A percentile compares a stretch with the other conserved stretches of the same genome.
Evolutionary conservation across 2,797 vertebrate species (phyloP).

Genomic region (Pangasius larnaudii): DNA sequence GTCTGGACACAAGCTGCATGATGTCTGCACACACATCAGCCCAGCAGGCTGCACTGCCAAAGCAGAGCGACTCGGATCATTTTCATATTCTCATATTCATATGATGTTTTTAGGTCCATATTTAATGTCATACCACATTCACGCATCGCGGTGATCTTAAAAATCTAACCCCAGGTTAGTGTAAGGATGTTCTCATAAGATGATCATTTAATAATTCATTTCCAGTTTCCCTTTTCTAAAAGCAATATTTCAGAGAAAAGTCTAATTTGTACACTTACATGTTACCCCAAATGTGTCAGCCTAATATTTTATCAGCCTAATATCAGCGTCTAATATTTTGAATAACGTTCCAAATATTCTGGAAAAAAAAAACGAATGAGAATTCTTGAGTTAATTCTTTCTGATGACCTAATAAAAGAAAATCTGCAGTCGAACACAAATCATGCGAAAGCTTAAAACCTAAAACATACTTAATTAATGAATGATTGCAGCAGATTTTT

Average conservation of each 20-base stretch:
- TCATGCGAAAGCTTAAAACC: background rate
- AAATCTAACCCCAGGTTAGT: background rate
- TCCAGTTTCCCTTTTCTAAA: background rate
- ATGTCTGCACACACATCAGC: slow-evolving; percentile 60
- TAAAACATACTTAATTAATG: background rate
- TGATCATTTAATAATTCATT: background rate
- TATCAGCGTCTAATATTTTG: background rate
- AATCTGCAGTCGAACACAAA: background rate
- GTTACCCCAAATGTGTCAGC: background rate
- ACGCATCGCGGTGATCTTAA: too few relatives aligned
- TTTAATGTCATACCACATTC: too few relatives aligned
- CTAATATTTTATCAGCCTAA: background rate
- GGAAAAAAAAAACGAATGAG: too few relatives aligned
- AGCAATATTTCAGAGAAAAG: background rate
- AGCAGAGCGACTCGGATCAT: background rate
- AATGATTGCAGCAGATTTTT: background rate
- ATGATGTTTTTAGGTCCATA: background rate
- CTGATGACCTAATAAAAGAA: background rate
- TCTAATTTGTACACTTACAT: background rate
- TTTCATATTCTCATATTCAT: background rate
- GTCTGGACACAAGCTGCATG: slow-evolving; percentile 76
- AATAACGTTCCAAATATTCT: background rate
- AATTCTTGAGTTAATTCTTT: background rate
- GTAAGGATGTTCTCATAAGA: background rate
- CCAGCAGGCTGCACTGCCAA: slow-evolving; percentile 59